phyloP scores from a whole-genome alignment of 2,113 vertebrate species.

The Epinephelus fuscoguttatus region DNA sequence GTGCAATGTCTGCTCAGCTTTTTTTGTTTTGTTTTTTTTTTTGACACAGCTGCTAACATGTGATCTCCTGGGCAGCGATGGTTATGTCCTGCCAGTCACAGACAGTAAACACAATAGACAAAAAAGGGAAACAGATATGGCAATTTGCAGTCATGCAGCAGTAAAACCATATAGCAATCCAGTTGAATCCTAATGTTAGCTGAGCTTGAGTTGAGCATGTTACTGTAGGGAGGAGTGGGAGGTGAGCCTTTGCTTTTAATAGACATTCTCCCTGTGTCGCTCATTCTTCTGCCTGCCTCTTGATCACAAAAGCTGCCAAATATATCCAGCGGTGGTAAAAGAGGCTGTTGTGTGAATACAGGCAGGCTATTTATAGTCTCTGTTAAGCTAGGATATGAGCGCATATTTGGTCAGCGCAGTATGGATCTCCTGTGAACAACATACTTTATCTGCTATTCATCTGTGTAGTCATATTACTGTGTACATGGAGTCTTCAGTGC shows the following conservation, averaged over 20 bases:
- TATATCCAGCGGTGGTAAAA: slow-evolving; percentile 81
- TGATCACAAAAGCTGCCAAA: slow-evolving; percentile 82
- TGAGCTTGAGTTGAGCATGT: slow-evolving; percentile 41
- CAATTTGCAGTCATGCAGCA: slow-evolving; percentile 2
- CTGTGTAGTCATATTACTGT: slow-evolving; percentile 1
- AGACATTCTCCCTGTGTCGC: slow-evolving; percentile 71
- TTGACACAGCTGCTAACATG: background rate
- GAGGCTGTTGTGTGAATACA: slow-evolving; percentile 71
- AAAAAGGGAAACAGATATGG: background rate
- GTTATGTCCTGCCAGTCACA: slow-evolving; percentile 3
- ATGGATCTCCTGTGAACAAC: slow-evolving; percentile 12
- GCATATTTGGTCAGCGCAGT: slow-evolving; percentile 40
- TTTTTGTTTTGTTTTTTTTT: background rate
- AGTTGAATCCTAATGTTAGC: slow-evolving; percentile 4
- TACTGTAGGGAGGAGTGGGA: slow-evolving; percentile 77
- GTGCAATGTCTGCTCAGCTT: background rate
- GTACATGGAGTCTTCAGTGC: background rate
- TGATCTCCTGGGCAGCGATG: slow-evolving; percentile 2
- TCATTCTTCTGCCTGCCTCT: slow-evolving; percentile 74
- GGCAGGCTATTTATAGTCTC: slow-evolving; percentile 71
- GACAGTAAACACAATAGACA: background rate
- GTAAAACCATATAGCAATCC: slow-evolving; percentile 9
- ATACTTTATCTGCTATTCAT: slow-evolving; percentile 20
- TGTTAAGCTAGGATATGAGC: slow-evolving; percentile 39
- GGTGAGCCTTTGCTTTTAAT: slow-evolving; percentile 80